Evolutionary conservation across 2,888 invertebrate species (phyloP), one percentile per base, ranked within the genome.

Genomic region (Loripinus fragilis): DNA sequence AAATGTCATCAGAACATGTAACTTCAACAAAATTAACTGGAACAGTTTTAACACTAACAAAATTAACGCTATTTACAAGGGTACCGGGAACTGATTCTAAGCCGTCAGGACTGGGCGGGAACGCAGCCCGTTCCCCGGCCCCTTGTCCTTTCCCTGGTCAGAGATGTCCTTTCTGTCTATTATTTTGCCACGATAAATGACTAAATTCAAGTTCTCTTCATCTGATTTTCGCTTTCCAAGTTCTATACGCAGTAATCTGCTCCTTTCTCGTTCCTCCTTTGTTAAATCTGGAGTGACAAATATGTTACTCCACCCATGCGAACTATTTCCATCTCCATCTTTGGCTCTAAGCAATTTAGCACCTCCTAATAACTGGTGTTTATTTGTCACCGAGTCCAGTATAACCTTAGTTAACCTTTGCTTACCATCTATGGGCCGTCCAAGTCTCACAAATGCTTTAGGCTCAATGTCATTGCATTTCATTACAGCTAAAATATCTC

Each of bases 221-320:
- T 71, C 71, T 1, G 12, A 17, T 33, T 45, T 71, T n/a, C 60
- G 33, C 25, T 41, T 71, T 35, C 12, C 55, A 41, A 71, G 60
- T 30, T 71, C 71, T 12, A n/a, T 7, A 7, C 45, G 50, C 41
- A 71, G 20, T 1, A 10, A 12, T 33, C n/a, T 71, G 25, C 30
- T 71, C 28, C 60, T 55, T 8, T 55, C 55, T 25, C 71, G 55
- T 60, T 71, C 71, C 20, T 71, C 55, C 23, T 71, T 71, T 10
- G 71, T 60, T 3, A 25, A 41, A 35, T 71, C 71, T 60, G 71
- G 71, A 2, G 71, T 71, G 12, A 71, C 30, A 55, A 60, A 71
- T 7, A 71, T 28, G 15, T 71, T 71, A 35, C 60, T 71, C 71
- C 71, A 71, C 23, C 60, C 71, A 41, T 55, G 60, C 3, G 42